phyloP scores from a whole-genome alignment of 2,888 invertebrate genomes.

The Melanostoma scalare region DNA sequence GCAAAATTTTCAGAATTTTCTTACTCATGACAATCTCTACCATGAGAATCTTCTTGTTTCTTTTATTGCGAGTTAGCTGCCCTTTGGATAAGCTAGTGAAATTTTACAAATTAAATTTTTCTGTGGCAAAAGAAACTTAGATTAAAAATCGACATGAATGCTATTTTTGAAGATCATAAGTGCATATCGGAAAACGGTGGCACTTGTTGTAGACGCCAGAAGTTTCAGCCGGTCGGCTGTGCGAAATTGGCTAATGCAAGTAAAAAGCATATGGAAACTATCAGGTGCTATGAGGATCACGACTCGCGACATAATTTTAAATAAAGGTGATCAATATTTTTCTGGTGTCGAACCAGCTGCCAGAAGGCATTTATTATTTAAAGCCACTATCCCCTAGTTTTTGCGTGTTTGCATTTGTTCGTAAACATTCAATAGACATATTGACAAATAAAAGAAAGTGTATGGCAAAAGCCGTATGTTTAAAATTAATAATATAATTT shows the following conservation, averaged over 20 bases:
- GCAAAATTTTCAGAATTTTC: conserved; percentile 21
- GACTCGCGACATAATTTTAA: conserved; percentile 37
- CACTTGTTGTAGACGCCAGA: conserved; percentile 36
- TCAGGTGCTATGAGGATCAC: conserved; percentile 41
- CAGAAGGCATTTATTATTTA: conserved; percentile 15
- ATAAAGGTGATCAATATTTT: conserved; percentile 39
- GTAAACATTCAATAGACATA: too few relatives aligned
- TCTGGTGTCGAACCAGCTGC: conserved; percentile 10
- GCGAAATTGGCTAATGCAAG: conserved; percentile 41
- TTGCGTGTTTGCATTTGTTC: not conserved
- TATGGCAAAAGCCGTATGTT: too few relatives aligned
- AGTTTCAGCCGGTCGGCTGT: conserved; percentile 19
- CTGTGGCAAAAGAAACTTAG: conserved; percentile 22
- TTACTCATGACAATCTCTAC: conserved; percentile 22
- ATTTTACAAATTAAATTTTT: conserved; percentile 34
- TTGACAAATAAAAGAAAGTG: too few relatives aligned
- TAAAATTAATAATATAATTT: too few relatives aligned
- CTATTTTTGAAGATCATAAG: conserved; percentile 57
- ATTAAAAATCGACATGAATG: conserved; percentile 32
- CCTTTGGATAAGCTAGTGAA: conserved; percentile 48
- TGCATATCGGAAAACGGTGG: conserved; percentile 14
- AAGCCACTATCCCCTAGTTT: not conserved
- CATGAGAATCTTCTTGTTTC: conserved; percentile 40
- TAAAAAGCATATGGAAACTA: conserved; percentile 8
- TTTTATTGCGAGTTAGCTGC: conserved; percentile 33